Evolutionary conservation across 1,140 invertebrate species (phyloP), one percentile per base, ranked within the genome.

Genomic region (Drosophila willistoni): DNA sequence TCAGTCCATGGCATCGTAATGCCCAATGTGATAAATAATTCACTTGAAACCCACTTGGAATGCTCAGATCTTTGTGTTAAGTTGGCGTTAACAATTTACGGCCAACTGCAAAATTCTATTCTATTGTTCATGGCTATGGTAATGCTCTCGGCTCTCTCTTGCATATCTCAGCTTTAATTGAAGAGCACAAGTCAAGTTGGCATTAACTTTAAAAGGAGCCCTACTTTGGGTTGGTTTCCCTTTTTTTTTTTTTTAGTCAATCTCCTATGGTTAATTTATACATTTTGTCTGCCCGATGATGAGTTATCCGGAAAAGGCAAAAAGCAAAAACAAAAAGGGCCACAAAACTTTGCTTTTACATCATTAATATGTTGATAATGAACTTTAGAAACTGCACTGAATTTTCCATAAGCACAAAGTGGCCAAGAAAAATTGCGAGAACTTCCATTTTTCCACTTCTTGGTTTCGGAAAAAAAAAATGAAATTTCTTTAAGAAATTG

Each of bases 21-120:
- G 73, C 61, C 39, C 73, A 71, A 71, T 59, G 68, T 71, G 73
- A 66, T 77, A 77, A 82, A 83, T 83, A 83, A 83, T 83, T 83
- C 77, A 83, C 68, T 82, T 39, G 70, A 72, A 61, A 63, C 71
- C 63, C 68, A 76, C 74, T 71, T 77, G 67, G 62, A 54, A 44
- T 36, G 47, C 66, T 51, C 44, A 70, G 65, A 65, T 60, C 51
- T 60, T 33, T 42, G 60, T 59, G 59, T 59, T 62, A 59, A 69
- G 73, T 71, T 75, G 73, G 69, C 69, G 70, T 75, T 62, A 72
- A 75, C 70, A 75, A 75, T 72, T 72, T 72, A 75, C 73, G 68
- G 47, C 62, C 62, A 63, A 59, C 56, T 72, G 57, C 63, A 75
- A 71, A 25, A 71, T 75, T 72, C 57, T 57, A 68, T 57, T 41